Conservation (phyloP, 2,113 vertebrate genomes). For the Etheostoma cragini region DNA sequence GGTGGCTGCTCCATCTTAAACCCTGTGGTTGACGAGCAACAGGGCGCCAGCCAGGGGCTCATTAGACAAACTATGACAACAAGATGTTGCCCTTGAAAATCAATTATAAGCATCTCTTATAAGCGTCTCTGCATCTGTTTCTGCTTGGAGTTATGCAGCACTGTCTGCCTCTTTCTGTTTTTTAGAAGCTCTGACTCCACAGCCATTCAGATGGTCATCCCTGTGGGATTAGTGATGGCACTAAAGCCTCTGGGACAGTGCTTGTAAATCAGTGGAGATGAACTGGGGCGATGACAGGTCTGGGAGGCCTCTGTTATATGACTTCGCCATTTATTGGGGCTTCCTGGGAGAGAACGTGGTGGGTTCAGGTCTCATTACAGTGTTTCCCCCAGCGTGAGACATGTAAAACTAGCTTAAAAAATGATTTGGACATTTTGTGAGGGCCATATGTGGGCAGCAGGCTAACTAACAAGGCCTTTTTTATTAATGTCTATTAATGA, state of each 20-base stretch:
- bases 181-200: slow-evolving; percentile 61
- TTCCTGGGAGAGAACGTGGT: slow-evolving; percentile 45
- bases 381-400: slow-evolving; percentile 49
- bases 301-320: slow-evolving; percentile 72
- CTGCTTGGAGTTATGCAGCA: slow-evolving; percentile 74
- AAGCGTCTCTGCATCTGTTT: slow-evolving; percentile 82
- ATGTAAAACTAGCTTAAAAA: slow-evolving; percentile 68
- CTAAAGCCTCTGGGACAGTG: slow-evolving; percentile 73
- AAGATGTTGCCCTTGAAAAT: slow-evolving; percentile 85
- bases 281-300: slow-evolving; percentile 80
- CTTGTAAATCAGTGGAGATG: slow-evolving; percentile 82
- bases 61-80: slow-evolving; percentile 85
- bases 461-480: slow-evolving; percentile 36
- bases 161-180: slow-evolving; percentile 60
- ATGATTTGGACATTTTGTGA: slow-evolving; percentile 52
- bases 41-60: slow-evolving; percentile 79
- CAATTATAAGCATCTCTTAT: slow-evolving; percentile 87
- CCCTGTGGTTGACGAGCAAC: slow-evolving; percentile 70
- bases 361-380: slow-evolving; percentile 53
- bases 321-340: slow-evolving; percentile 76
- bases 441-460: slow-evolving; percentile 43
- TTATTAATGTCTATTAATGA: slow-evolving; percentile 69
- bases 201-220: slow-evolving; percentile 68
- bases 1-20: slow-evolving; percentile 49
- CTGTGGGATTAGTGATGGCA: slow-evolving; percentile 79